These are phyloP conservation scores for Chanos chanos DNA, from an alignment of 2,797 vertebrate genomes.

Conservation along the genomic window DNA sequence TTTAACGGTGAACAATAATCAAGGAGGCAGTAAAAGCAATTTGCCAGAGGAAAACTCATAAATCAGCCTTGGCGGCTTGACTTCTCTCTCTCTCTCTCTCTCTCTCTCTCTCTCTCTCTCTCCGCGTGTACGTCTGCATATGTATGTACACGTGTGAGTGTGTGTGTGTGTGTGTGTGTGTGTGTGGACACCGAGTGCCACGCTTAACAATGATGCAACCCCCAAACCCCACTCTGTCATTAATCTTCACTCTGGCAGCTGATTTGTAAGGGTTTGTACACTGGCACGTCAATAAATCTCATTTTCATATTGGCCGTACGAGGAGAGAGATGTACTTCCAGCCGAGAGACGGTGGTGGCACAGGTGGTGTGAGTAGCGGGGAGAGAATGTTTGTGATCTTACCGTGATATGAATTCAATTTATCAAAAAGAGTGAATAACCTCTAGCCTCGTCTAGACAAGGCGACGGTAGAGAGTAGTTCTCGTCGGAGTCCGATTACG, in stretches of 20 bases:
- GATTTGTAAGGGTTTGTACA: conserved; percentile 36
- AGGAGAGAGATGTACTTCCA: conserved; percentile 38
- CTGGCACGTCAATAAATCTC: conserved; percentile 44
- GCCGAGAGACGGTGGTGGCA: conserved; percentile 22
- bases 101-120: not conserved
- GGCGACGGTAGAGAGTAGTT: conserved; percentile 6
- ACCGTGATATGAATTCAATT: conserved; percentile 42
- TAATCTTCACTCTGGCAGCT: conserved; percentile 43
- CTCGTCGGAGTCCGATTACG: conserved; percentile 34
- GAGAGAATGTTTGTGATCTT: conserved; percentile 27
- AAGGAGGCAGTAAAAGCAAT: conserved; percentile 53
- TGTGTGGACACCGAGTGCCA: conserved; percentile 10
- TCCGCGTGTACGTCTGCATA: too few relatives aligned
- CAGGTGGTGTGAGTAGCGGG: conserved; percentile 30
- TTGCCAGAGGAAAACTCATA: conserved; percentile 46
- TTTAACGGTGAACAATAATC: conserved; percentile 56
- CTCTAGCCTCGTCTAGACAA: conserved; percentile 27
- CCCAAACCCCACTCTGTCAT: conserved; percentile 28
- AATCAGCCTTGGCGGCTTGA: conserved; percentile 39
- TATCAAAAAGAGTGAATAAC: conserved; percentile 45
- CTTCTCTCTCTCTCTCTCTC: not conserved
- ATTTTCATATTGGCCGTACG: conserved; percentile 47
- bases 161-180: not conserved
- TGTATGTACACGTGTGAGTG: too few relatives aligned
- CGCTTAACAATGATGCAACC: conserved; percentile 51